phyloP scores from a whole-genome alignment of 2,888 invertebrate genomes.

The Troglohyphantes excavatus region DNA sequence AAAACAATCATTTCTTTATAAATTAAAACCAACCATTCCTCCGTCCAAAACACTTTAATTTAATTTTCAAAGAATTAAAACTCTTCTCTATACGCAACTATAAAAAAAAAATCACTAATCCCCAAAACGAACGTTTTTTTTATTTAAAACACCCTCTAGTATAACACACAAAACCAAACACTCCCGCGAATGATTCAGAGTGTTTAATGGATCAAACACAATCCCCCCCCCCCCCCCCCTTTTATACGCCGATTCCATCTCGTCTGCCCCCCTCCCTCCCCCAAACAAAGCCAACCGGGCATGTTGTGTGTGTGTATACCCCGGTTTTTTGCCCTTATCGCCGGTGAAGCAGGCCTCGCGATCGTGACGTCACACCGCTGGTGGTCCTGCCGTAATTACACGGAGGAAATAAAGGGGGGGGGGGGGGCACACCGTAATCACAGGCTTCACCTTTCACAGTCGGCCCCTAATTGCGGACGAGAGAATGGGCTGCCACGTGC shows the following conservation, averaged over 20 bases:
- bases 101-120: too few species aligned
- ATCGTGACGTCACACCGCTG: slow-evolving; percentile 71
- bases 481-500: slow-evolving; percentile 65
- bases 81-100: too few species aligned
- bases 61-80: too few species aligned
- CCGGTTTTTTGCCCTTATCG: background rate
- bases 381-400: slow-evolving; percentile 74
- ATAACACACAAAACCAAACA: background rate
- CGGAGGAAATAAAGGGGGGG: too few species aligned
- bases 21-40: too few species aligned
- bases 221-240: background rate
- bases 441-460: slow-evolving; percentile 75
- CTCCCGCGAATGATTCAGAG: background rate
- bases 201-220: background rate
- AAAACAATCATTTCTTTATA: too few species aligned
- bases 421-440: slow-evolving; percentile 68
- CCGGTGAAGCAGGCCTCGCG: background rate
- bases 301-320: too few species aligned
- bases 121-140: too few species aligned
- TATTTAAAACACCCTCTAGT: too few species aligned
- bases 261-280: background rate
- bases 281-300: too few species aligned
- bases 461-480: slow-evolving; percentile 72
- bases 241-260: background rate
- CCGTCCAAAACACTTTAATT: too few species aligned